These are phyloP conservation scores for Exocentrus adspersus DNA, from an alignment of 2,888 invertebrate species.

Conservation along the genomic window DNA sequence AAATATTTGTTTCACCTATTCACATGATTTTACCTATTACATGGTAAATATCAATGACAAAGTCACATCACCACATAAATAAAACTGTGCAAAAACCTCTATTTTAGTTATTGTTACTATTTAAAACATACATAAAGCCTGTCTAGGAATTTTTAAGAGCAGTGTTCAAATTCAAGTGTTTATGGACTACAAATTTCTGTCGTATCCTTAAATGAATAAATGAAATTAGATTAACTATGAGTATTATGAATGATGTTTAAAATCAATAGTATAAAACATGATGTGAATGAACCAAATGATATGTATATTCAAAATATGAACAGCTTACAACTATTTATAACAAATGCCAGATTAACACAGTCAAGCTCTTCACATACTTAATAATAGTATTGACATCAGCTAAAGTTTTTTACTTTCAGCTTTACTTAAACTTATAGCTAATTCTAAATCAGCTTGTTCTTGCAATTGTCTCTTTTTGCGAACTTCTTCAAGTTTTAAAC, in stretches of 20 bases:
- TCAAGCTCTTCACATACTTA: conserved; percentile 34
- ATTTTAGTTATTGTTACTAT: too few species aligned
- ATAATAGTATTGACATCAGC: conserved; percentile 31
- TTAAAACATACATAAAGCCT: too few species aligned
- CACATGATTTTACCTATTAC: too few species aligned
- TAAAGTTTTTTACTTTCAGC: conserved; percentile 56
- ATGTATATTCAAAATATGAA: conserved; percentile 20
- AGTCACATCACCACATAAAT: too few species aligned
- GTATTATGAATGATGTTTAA: background rate
- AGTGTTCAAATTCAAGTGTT: too few species aligned
- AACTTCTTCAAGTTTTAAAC: conserved; percentile 71
- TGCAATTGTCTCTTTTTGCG: conserved; percentile 67
- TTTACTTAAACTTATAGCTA: conserved; percentile 76
- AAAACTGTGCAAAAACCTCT: too few species aligned
- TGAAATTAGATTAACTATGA: too few species aligned
- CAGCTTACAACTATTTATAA: conserved; percentile 17
- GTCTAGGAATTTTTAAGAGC: too few species aligned
- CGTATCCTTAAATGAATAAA: too few species aligned
- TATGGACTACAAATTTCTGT: too few species aligned
- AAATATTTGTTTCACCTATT: too few species aligned
- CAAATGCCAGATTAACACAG: conserved; percentile 20
- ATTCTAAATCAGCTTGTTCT: conserved; percentile 79
- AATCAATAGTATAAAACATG: background rate
- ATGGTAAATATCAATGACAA: too few species aligned
- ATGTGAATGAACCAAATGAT: conserved; percentile 19